Evolutionary conservation across 2,888 invertebrate genomes (phyloP).

Genomic region (Agriopis aurantiaria): DNA sequence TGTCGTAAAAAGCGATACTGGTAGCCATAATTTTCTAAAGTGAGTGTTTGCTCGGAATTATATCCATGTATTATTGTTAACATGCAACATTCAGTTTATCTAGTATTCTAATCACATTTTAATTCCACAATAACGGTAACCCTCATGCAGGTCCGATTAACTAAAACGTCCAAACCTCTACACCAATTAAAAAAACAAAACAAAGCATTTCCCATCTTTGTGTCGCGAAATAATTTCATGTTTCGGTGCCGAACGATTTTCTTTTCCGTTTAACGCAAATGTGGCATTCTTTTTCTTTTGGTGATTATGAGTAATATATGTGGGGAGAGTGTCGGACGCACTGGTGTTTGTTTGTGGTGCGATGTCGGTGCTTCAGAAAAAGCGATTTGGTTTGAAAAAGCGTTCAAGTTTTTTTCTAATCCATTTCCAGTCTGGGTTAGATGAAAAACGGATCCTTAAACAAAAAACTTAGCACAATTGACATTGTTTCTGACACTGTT

Average conservation of each 20-base stretch:
- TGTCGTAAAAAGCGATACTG: not conserved
- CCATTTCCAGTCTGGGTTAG: no score
- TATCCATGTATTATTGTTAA: constrained; percentile 3
- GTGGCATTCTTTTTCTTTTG: constrained; percentile 67
- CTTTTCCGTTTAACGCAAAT: constrained; percentile 64
- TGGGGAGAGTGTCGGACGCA: constrained; percentile 32
- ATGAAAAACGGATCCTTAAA: no score
- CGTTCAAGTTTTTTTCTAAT: no score
- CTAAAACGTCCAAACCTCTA: constrained; percentile 33
- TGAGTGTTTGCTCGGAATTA: constrained; percentile 9
- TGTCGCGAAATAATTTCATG: constrained; percentile 52
- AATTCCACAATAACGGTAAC: constrained; percentile 36
- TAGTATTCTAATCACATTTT: constrained; percentile 37
- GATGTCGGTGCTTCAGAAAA: constrained; percentile 8
- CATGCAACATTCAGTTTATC: constrained; percentile 21
- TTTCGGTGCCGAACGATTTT: constrained; percentile 57
- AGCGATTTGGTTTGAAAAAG: constrained; percentile 12
- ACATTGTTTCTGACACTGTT: no score
- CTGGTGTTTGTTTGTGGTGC: constrained; percentile 37
- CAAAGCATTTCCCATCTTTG: constrained; percentile 62
- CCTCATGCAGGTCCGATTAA: constrained; percentile 34
- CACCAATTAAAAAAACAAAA: constrained; percentile 39
- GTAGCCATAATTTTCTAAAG: constrained; percentile 11
- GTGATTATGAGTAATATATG: constrained; percentile 59
- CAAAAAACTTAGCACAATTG: no score